A percentile compares a stretch with the other conserved stretches of the same genome.
Conservation (phyloP, 2,888 invertebrate genomes). For the Idaea dimidiata region DNA sequence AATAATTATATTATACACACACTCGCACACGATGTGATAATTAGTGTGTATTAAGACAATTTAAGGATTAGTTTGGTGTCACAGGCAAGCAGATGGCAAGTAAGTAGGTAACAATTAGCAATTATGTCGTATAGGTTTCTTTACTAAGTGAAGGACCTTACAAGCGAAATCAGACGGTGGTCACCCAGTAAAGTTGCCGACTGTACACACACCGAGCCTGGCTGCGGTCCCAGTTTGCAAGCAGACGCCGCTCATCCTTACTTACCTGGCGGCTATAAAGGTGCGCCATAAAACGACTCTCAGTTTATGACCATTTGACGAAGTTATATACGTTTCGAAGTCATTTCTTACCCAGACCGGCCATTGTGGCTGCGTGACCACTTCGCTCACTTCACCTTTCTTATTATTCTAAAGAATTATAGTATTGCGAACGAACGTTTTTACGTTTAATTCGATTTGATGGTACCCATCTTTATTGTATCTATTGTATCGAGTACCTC, state of each 20-base stretch:
- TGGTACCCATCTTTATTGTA: conserved; percentile 28
- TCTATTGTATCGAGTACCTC: conserved; percentile 48
- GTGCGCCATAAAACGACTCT: conserved; percentile 75
- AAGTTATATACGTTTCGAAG: conserved; percentile 76
- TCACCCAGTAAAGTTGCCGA: too few species aligned
- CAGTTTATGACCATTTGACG: conserved; percentile 78
- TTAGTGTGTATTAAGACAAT: too few species aligned
- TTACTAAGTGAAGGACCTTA: too few species aligned
- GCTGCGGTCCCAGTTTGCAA: conserved; percentile 38
- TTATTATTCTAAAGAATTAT: conserved; percentile 55
- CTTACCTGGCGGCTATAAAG: conserved; percentile 72
- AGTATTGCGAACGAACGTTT: conserved; percentile 41
- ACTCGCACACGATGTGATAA: too few species aligned
- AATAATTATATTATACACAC: too few species aligned
- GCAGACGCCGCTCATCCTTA: conserved; percentile 65
- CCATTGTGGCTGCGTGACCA: conserved; percentile 70
- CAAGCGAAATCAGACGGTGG: too few species aligned
- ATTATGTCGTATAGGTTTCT: too few species aligned
- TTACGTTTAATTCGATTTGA: conserved; percentile 43
- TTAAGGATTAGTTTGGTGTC: too few species aligned
- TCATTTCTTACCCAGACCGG: conserved; percentile 63
- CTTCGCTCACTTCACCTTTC: conserved; percentile 50
- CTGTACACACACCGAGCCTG: conserved; percentile 16
- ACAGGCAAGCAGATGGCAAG: too few species aligned
- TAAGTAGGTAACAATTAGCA: too few species aligned